Evolutionary conservation across 2,797 vertebrate species (phyloP), one percentile per base, ranked within the genome.

Genomic region (Australoheros facetus): DNA sequence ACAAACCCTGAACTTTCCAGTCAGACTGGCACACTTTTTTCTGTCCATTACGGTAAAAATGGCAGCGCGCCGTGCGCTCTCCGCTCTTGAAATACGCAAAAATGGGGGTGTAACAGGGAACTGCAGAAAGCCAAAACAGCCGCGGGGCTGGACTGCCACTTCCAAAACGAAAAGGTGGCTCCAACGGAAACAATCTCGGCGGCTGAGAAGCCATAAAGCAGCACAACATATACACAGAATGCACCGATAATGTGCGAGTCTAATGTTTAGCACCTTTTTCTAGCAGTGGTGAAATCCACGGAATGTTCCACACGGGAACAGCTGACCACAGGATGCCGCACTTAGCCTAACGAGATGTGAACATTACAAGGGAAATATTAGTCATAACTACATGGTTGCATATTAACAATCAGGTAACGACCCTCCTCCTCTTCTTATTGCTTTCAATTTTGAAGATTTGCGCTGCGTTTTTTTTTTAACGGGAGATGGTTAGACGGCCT

Each of bases 381-480:
- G 83, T 78, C 92, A 91, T 93, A 69, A 69, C 64, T 91, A 84
- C 92, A 95, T 95, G 94, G 91, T 87, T 91, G 92, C 95, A 92
- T 73, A 91, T 90, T 95, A 95, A 95, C 94, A 95, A 95, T 95
- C 96, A 96, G 95, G 96, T 96, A 96, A 94, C 70, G 54, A 76
- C 76, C 42, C 56, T 62, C 59, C 75, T 83, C 37, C 30, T 89
- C 69, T 77, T 80, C 28, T 70, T 70, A n/a, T 80, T 77, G 57
- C 56, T 54, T 81, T 32, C 62, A 7, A 70, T 83, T 77, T 16
- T 5, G 76, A 76, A 56, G 69, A 71, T 79, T 77, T 75, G 3
- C 17, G 72, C 66, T 62, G 87, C 79, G 75, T 86, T 81, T 86
- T 81, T 8, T 78, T 26, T 26, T 26, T 26, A 26, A 48, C 53